These are phyloP conservation scores for Megastigmus dorsalis DNA, from an alignment of 2,888 invertebrate species.

Conservation along the genomic window DNA sequence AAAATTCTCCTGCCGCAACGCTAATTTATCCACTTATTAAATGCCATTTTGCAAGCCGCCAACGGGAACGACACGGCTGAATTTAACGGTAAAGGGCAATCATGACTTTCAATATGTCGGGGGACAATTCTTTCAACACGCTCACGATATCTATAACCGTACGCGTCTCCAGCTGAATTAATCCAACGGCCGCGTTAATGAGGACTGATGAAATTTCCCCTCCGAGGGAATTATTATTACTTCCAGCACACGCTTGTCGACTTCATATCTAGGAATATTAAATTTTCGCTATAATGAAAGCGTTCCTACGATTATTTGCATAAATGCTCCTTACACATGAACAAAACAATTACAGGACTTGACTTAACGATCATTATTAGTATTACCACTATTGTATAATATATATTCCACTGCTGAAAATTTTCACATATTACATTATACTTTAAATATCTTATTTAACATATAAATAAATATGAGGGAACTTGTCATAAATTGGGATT, in stretches of 20 bases:
- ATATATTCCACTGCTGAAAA: no score
- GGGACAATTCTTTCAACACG: conserved; percentile 27
- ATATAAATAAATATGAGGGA: no score
- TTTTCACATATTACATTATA: no score
- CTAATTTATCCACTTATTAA: conserved; percentile 23
- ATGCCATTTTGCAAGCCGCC: not conserved
- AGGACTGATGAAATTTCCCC: conserved; percentile 50
- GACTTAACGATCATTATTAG: no score
- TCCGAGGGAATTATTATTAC: conserved; percentile 35
- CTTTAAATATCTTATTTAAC: no score
- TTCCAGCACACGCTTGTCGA: not conserved
- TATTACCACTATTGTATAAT: no score
- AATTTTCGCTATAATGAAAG: conserved; percentile 22
- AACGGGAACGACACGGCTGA: no score
- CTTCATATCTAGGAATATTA: conserved; percentile 15
- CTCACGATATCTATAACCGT: conserved; percentile 6
- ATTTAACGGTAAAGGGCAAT: conserved; percentile 27
- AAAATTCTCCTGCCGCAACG: not conserved
- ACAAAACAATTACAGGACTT: no score
- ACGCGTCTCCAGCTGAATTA: conserved; percentile 28
- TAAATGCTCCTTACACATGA: no score
- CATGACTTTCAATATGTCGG: conserved; percentile 33
- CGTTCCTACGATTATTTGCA: not conserved
- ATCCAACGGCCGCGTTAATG: conserved; percentile 42
- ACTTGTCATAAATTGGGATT: no score